Conservation (phyloP, 37 sponge, comb jelly and placozoan genomes). For the Chondrilla cf. caribensis region DNA sequence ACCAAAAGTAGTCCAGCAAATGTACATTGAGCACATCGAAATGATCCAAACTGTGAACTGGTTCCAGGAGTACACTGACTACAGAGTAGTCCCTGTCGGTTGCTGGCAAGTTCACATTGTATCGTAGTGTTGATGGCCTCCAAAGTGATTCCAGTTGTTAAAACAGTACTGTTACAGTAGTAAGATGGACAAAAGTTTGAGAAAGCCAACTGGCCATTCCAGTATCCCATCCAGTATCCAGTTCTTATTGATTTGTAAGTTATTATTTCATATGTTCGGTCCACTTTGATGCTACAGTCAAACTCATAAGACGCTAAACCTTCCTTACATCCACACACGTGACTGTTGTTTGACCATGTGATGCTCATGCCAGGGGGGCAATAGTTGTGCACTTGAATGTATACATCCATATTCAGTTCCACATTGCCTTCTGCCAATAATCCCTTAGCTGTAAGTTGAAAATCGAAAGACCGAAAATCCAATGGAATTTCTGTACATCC, state of each 20-base stretch:
- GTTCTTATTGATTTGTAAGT: neutral
- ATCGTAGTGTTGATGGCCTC: neutral
- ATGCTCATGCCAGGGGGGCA: neutral
- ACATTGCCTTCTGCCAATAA: no score
- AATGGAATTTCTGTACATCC: neutral
- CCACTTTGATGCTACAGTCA: neutral
- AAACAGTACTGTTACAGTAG: neutral
- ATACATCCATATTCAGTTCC: neutral
- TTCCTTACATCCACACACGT: neutral
- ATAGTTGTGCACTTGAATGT: neutral
- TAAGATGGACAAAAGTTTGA: neutral
- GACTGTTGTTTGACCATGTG: no score
- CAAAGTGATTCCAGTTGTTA: neutral
- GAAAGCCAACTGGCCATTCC: neutral
- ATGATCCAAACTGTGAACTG: slow-evolving; percentile 30
- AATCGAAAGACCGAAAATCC: neutral
- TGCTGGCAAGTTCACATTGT: neutral
- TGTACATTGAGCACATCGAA: slow-evolving; percentile 26
- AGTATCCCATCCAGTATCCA: neutral
- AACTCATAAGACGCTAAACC: neutral
- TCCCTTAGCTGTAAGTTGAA: no score
- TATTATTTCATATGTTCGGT: neutral
- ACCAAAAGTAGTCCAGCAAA: slow-evolving; percentile 4
- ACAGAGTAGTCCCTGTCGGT: slow-evolving; percentile 39
- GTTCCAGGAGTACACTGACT: slow-evolving; percentile 26